Evolutionary conservation across 1,140 invertebrate genomes (phyloP).

Genomic region (Lepeophtheirus salmonis): DNA sequence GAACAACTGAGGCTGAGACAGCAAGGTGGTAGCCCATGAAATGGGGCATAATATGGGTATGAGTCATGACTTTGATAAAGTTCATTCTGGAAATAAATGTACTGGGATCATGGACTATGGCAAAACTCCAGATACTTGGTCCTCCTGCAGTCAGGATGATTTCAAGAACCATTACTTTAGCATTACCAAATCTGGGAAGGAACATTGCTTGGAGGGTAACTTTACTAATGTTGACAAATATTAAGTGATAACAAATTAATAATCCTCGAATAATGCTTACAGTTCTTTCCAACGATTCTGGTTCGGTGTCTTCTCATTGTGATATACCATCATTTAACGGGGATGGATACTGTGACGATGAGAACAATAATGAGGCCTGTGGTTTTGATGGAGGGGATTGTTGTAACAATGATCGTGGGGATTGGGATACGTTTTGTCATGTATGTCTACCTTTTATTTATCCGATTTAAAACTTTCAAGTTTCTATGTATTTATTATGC

Average conservation of each 20-base stretch:
- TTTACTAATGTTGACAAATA: too few relatives aligned
- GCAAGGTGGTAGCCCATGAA: constrained; percentile 5
- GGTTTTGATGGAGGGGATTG: background rate
- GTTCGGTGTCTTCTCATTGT: too few relatives aligned
- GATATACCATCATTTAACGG: too few relatives aligned
- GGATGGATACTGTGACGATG: background rate
- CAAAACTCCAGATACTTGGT: background rate
- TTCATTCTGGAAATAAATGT: background rate
- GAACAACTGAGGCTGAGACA: background rate
- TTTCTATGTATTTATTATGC: too few relatives aligned
- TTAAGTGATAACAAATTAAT: too few relatives aligned
- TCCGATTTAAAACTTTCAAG: too few relatives aligned
- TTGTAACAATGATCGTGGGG: background rate
- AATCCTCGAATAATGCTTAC: too few relatives aligned
- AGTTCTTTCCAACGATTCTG: too few relatives aligned
- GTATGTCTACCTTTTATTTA: too few relatives aligned
- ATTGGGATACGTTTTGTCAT: background rate
- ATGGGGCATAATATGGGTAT: constrained; percentile 3
- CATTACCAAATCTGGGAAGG: background rate
- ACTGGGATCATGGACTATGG: constrained; percentile 4
- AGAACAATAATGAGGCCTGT: background rate
- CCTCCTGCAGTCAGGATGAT: background rate
- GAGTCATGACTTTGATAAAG: constrained; percentile 1
- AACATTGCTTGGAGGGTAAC: background rate
- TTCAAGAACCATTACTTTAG: constrained; percentile 2